phyloP scores from a whole-genome alignment of 1,140 invertebrate species.

The Drosophila lini region DNA sequence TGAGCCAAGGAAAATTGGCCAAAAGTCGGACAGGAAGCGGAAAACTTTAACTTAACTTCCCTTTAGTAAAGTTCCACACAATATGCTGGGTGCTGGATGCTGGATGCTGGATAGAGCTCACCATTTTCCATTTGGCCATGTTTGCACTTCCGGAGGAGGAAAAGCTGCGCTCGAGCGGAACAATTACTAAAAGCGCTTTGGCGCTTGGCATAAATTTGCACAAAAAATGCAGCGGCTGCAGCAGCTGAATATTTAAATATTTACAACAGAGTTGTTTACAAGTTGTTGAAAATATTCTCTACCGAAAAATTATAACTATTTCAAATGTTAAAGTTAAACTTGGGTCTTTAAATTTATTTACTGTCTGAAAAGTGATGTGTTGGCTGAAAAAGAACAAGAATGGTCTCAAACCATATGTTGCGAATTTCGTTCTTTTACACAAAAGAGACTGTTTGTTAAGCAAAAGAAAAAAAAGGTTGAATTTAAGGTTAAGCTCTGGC shows the following conservation, averaged over 20 bases:
- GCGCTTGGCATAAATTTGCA: conserved; percentile 26
- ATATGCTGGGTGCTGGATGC: background rate
- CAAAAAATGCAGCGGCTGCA: conserved; percentile 5
- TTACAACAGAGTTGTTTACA: conserved; percentile 1
- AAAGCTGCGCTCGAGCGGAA: conserved; percentile 20
- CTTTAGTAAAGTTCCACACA: background rate
- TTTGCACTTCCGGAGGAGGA: conserved; percentile 21
- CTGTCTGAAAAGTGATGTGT: background rate
- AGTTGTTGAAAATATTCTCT: background rate
- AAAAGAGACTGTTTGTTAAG: background rate
- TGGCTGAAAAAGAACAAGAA: background rate
- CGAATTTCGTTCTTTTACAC: background rate
- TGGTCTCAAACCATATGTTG: conserved; percentile 11
- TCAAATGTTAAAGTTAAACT: background rate
- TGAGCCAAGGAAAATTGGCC: conserved; percentile 11
- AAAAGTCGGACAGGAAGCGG: conserved; percentile 7
- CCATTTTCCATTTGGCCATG: conserved; percentile 37
- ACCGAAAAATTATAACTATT: background rate
- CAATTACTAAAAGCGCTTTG: conserved; percentile 33
- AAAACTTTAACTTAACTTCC: conserved; percentile 9
- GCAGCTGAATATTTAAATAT: conserved; percentile 35
- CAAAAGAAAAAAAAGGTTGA: background rate
- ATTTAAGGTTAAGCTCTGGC: background rate
- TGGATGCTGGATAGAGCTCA: background rate
- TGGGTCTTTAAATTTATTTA: background rate